Percentiles rank a stretch among this genome's conserved stretches.
Conservation (phyloP, 2,888 invertebrate species). For the Latheticus oryzae region DNA sequence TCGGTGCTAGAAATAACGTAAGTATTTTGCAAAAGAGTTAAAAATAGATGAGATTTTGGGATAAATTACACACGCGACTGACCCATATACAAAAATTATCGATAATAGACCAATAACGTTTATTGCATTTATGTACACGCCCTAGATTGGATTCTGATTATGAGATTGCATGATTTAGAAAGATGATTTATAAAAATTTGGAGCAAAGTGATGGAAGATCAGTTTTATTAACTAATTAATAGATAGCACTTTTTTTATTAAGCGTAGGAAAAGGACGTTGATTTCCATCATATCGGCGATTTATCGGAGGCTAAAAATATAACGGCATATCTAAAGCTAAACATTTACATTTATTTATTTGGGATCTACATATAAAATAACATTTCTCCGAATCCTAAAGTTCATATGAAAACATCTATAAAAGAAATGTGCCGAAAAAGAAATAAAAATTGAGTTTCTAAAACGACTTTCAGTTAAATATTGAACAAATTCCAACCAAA, state of each 20-base stretch:
- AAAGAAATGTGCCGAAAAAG: too few species aligned
- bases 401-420: too few species aligned
- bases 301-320: slow-evolving; percentile 23
- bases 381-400: too few species aligned
- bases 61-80: slow-evolving; percentile 13
- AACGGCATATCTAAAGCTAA: slow-evolving; percentile 8
- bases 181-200: slow-evolving; percentile 10
- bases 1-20: slow-evolving; percentile 92
- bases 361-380: too few species aligned
- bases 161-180: slow-evolving; percentile 20
- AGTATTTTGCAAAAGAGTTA: slow-evolving; percentile 64
- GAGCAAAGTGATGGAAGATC: slow-evolving; percentile 4
- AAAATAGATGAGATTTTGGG: slow-evolving; percentile 15
- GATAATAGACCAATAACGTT: slow-evolving; percentile 22
- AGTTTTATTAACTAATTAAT: neutral
- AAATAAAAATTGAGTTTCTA: too few species aligned
- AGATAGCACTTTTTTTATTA: slow-evolving; percentile 10
- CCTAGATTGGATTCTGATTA: slow-evolving; percentile 19
- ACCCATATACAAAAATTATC: slow-evolving; percentile 25
- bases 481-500: too few species aligned
- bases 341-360: too few species aligned
- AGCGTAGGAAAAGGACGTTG: too few species aligned
- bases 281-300: slow-evolving; percentile 12
- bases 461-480: too few species aligned
- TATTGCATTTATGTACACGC: slow-evolving; percentile 27